phyloP scores from a whole-genome alignment of 2,113 vertebrate genomes.

The Pagrus major region DNA sequence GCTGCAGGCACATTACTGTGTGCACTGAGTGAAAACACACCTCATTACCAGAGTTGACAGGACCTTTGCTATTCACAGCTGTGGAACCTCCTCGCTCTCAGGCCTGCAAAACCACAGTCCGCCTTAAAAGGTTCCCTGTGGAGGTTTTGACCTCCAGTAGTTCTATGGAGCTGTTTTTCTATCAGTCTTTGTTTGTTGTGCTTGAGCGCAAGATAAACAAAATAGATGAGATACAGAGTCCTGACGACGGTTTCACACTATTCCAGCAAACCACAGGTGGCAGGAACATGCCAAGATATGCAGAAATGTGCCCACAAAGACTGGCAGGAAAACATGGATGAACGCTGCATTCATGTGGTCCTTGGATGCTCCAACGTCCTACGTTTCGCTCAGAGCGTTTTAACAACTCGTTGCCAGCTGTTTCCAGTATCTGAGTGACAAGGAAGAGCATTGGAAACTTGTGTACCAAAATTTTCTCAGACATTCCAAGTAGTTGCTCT shows the following conservation, averaged over 20 bases:
- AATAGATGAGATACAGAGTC: background rate
- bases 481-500: too few species aligned
- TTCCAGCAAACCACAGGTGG: background rate
- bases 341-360: background rate
- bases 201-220: background rate
- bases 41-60: conserved; percentile 51
- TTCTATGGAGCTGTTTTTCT: background rate
- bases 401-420: too few species aligned
- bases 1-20: conserved; percentile 41
- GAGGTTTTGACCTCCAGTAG: background rate
- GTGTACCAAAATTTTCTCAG: too few species aligned
- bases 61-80: conserved; percentile 40
- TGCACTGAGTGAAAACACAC: conserved; percentile 49
- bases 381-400: too few species aligned
- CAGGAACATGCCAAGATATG: background rate
- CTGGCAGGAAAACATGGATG: background rate
- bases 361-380: too few species aligned
- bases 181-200: background rate
- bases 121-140: background rate
- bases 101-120: conserved; percentile 15
- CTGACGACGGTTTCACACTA: background rate
- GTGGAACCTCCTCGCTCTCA: conserved; percentile 4
- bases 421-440: too few species aligned
- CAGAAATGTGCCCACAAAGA: background rate
- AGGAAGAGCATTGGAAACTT: too few species aligned